Evolutionary conservation across 1,140 invertebrate species (phyloP).

Genomic region (Cotesia vestalis): DNA sequence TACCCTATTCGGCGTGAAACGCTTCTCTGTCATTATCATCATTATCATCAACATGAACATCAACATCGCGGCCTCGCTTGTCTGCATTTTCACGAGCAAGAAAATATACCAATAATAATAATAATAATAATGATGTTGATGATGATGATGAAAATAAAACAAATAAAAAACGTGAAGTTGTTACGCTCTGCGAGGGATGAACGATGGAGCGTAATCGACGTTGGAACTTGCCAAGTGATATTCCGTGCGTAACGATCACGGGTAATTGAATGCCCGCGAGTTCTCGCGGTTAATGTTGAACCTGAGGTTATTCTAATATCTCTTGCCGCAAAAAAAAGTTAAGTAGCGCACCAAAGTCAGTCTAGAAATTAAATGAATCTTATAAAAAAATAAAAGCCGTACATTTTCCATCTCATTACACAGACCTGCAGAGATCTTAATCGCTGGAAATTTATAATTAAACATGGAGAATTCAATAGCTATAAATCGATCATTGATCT

Average conservation of each 20-base stretch:
- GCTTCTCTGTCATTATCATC: not conserved
- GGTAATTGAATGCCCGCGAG: constrained; percentile 29
- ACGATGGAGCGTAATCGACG: constrained; percentile 37
- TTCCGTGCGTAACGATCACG: constrained; percentile 32
- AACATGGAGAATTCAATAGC: constrained; percentile 16
- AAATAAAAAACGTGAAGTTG: constrained; percentile 13
- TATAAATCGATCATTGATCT: constrained; percentile 2
- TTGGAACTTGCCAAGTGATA: constrained; percentile 28
- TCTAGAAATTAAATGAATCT: no score
- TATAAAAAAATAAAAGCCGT: not conserved
- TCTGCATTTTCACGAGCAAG: not conserved
- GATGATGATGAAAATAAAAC: no score
- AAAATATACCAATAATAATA: not conserved
- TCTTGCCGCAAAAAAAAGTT: not conserved
- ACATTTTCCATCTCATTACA: no score
- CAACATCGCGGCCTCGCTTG: constrained; percentile 17
- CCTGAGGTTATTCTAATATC: constrained; percentile 8
- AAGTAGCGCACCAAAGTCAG: no score
- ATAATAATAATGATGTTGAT: no score
- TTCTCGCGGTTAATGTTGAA: not conserved
- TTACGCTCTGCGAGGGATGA: constrained; percentile 36
- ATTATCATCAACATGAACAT: no score
- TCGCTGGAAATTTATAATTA: constrained; percentile 24
- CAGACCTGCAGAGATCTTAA: constrained; percentile 22
- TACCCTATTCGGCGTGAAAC: constrained; percentile 35